Evolutionary conservation across 2,888 invertebrate genomes (phyloP), one percentile per base, ranked within the genome.

Genomic region (Rotaria macrura): DNA sequence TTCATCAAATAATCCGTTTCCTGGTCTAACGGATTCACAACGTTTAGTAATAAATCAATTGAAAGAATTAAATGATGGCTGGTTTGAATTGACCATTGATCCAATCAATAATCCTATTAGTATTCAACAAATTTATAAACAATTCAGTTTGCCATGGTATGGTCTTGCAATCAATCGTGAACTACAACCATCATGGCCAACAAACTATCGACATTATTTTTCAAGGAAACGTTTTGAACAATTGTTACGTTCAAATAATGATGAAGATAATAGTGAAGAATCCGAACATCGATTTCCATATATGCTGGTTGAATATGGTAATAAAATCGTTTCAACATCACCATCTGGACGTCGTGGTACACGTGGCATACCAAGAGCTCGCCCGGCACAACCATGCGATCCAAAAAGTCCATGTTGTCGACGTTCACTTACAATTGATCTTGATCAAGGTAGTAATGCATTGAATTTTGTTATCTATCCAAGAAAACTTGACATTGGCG

Each of bases 351-450:
- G 14, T 43, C 40, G 43, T 12, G 25, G 12, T 25, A 7, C 12
- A 43, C 79, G 43, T 0, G 12, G n/a, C 5, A 23, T 4, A 7
- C 9, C 1, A 20, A 40, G 25, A n/a, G 7, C 43, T 12, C 40
- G 79, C n/a, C 40, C 40, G n/a, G 25, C 43, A n/a, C 25, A 25
- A 40, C 25, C 79, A 12, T 79, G 79, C n/a, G 40, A 40, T 4
- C n/a, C 79, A 43, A 43, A 40, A 79, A 79, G 43, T 79, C 79
- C 79, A 79, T 79, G 79, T 79, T 79, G 79, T 14, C 79, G 79
- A 7, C 79, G 79, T 79, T n/a, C 79, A 9, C 43, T 79, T 25
- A 79, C 4, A 25, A 43, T 79, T 25, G 79, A 79, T 43, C n/a
- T 79, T n/a, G 43, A 43, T 79, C n/a, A 43, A 43, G 34, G 34